Percentiles rank a stretch among this genome's conserved stretches.
These are phyloP conservation scores for Macaria notata DNA, from an alignment of 2,888 invertebrate species.

Conservation along the genomic window DNA sequence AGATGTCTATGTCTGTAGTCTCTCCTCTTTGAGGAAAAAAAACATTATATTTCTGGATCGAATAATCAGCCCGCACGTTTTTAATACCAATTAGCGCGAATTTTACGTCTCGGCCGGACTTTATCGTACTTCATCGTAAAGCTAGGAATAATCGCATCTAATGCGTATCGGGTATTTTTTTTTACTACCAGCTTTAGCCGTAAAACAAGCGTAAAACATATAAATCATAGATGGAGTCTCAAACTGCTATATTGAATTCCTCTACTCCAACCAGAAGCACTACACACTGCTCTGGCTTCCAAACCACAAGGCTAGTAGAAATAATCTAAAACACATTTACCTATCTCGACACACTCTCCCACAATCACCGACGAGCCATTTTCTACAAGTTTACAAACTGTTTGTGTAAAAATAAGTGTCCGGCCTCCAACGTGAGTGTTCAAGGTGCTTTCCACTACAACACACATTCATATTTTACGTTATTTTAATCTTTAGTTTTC, in stretches of 20 bases:
- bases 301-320: background rate
- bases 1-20: too few relatives aligned
- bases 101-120: too few relatives aligned
- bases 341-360: constrained; percentile 16
- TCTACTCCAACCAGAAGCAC: background rate
- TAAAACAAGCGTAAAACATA: too few relatives aligned
- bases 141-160: too few relatives aligned
- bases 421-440: constrained; percentile 23
- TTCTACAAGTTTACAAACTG: background rate
- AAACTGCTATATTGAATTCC: background rate
- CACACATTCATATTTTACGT: constrained; percentile 19
- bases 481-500: constrained; percentile 22
- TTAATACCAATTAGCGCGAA: too few relatives aligned
- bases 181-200: too few relatives aligned
- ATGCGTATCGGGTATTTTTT: too few relatives aligned
- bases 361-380: constrained; percentile 17
- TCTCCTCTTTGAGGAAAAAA: too few relatives aligned
- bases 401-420: constrained; percentile 20
- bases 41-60: too few relatives aligned
- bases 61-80: too few relatives aligned
- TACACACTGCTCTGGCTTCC: constrained; percentile 5
- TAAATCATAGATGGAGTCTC: too few relatives aligned
- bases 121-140: too few relatives aligned
- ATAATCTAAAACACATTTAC: background rate
- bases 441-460: constrained; percentile 32